Conservation (phyloP, 2,797 vertebrate genomes). For the Channa striata region DNA sequence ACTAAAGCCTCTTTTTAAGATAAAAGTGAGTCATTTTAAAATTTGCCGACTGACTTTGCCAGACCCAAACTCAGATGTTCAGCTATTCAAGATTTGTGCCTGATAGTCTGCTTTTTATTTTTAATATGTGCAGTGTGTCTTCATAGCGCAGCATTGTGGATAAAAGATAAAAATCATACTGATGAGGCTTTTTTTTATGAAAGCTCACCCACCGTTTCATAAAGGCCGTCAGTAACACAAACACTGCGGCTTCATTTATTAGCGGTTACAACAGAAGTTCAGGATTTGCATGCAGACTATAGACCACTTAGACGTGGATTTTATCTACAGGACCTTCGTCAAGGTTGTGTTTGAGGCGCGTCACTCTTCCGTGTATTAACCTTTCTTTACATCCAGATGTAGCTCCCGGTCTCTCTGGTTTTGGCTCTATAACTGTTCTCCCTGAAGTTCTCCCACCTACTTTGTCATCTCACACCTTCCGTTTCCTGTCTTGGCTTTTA, state of each 20-base stretch:
- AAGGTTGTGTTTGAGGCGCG: constrained; percentile 29
- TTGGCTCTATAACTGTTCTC: neutral
- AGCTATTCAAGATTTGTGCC: constrained; percentile 19
- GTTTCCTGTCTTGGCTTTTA: no score
- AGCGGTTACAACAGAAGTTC: constrained; percentile 13
- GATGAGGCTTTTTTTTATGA: constrained; percentile 42
- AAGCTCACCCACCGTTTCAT: constrained; percentile 30
- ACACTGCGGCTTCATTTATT: constrained; percentile 36
- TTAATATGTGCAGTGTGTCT: constrained; percentile 12
- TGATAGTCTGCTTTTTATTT: constrained; percentile 29
- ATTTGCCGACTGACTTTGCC: constrained; percentile 34
- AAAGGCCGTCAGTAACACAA: constrained; percentile 44
- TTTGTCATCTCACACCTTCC: no score
- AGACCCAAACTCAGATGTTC: constrained; percentile 23
- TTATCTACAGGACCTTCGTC: constrained; percentile 18
- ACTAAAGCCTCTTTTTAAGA: constrained; percentile 54
- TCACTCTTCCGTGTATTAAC: neutral
- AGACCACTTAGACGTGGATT: neutral
- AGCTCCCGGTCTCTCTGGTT: no score
- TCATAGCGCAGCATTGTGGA: constrained; percentile 11
- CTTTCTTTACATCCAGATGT: neutral
- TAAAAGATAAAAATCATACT: constrained; percentile 42
- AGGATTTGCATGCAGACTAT: constrained; percentile 18
- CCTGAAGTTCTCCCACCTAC: neutral
- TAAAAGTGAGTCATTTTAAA: constrained; percentile 34